Conservation (phyloP, 2,797 vertebrate genomes). For the Schizopygopsis malacanthus region DNA sequence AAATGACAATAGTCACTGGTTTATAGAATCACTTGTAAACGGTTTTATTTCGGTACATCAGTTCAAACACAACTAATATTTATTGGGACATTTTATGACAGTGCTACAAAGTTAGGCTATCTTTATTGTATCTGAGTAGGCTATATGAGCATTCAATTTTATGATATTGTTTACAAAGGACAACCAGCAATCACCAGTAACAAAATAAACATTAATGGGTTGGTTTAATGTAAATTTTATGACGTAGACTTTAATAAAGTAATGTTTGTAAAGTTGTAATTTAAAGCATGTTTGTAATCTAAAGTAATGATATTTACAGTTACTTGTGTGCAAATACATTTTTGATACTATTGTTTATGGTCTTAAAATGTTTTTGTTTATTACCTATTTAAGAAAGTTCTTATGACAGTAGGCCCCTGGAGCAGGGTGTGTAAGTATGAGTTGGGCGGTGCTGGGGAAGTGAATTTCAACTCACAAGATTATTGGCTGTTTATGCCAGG, state of each 20-base stretch:
- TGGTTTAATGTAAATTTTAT: neutral
- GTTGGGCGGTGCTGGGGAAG: constrained; percentile 53
- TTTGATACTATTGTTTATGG: neutral
- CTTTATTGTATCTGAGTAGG: neutral
- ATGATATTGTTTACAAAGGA: neutral
- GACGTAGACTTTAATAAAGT: neutral
- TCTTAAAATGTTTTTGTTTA: neutral
- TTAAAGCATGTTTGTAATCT: neutral
- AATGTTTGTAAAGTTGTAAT: neutral
- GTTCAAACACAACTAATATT: neutral
- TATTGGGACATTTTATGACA: neutral
- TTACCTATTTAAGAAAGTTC: neutral
- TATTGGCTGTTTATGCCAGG: too few species aligned
- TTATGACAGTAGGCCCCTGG: neutral
- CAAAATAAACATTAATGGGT: neutral
- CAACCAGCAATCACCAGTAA: neutral
- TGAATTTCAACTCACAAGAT: constrained; percentile 37
- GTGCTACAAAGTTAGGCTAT: neutral
- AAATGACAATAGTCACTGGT: neutral
- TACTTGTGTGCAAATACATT: neutral
- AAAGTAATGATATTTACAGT: neutral
- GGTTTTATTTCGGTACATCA: neutral
- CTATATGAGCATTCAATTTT: neutral
- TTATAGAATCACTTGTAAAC: neutral
- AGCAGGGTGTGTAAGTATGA: constrained; percentile 40